Percentiles rank a stretch among this genome's conserved stretches.
Conservation (phyloP, 1,140 invertebrate genomes). For the Bombus confusus region DNA sequence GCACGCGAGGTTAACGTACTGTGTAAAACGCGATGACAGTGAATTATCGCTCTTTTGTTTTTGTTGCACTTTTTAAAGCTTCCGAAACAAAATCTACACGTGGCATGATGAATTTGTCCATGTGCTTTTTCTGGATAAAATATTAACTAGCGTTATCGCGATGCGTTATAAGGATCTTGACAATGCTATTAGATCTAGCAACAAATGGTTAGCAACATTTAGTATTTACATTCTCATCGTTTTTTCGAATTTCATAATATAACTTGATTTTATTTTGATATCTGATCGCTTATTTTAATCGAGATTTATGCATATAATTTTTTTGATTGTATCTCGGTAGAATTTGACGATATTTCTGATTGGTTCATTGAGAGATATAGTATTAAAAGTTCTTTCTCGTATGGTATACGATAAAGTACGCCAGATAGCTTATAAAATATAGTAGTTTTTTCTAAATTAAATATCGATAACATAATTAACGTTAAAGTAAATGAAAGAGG, state of each 20-base stretch:
- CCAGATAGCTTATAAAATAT: no score
- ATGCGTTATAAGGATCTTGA: neutral
- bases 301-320: no score
- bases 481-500: neutral
- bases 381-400: no score
- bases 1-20: neutral
- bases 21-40: neutral
- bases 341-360: no score
- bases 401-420: neutral
- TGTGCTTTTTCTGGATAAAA: neutral
- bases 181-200: no score
- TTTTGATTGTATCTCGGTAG: no score
- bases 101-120: neutral
- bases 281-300: no score
- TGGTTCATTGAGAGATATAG: fast-evolving
- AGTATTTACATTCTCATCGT: neutral
- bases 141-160: neutral
- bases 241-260: no score
- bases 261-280: no score
- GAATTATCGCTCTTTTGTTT: neutral
- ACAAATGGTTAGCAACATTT: neutral
- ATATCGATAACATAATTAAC: neutral
- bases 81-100: neutral
- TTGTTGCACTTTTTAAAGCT: no score
- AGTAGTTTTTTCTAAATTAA: no score